Conservation (phyloP, 2,888 invertebrate species). For the Ochropleura leucogaster region DNA sequence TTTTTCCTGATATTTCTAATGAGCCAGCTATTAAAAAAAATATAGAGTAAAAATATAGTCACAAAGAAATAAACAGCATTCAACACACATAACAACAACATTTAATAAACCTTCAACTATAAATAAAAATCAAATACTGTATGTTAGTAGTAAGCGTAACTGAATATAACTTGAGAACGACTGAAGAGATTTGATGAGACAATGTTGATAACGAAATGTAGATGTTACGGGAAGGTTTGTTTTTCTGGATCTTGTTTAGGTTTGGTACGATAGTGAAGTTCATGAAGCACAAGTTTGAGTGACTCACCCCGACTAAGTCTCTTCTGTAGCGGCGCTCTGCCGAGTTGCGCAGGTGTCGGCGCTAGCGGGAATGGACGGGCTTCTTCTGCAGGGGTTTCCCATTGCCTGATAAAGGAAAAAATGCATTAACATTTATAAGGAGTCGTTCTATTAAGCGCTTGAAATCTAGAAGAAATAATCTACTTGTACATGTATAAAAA, state of each 20-base stretch:
- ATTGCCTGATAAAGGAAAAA: constrained; percentile 74
- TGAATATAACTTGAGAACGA: not conserved
- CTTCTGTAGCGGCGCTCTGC: constrained; percentile 96
- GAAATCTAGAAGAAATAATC: not conserved
- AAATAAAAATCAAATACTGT: not conserved
- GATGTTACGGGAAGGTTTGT: not conserved
- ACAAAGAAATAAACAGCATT: not conserved
- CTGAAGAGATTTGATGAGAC: not conserved
- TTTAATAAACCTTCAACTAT: not conserved
- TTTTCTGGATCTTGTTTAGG: not conserved
- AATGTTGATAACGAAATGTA: not conserved
- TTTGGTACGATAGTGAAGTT: not conserved
- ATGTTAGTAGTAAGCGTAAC: not conserved
- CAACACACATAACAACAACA: not conserved
- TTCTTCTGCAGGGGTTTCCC: constrained; percentile 83
- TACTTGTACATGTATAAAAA: not conserved
- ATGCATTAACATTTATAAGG: no score
- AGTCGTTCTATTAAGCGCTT: not conserved
- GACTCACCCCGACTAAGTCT: constrained; percentile 94
- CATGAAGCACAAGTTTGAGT: not conserved
- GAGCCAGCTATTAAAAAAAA: constrained; percentile 43
- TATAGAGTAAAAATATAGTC: not conserved
- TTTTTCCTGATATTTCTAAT: constrained; percentile 37
- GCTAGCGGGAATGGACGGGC: constrained; percentile 93
- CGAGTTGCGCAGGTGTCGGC: constrained; percentile 98